These are phyloP conservation scores for Sarcophaga peregrina DNA, from an alignment of 1,140 invertebrate species.

Conservation along the genomic window DNA sequence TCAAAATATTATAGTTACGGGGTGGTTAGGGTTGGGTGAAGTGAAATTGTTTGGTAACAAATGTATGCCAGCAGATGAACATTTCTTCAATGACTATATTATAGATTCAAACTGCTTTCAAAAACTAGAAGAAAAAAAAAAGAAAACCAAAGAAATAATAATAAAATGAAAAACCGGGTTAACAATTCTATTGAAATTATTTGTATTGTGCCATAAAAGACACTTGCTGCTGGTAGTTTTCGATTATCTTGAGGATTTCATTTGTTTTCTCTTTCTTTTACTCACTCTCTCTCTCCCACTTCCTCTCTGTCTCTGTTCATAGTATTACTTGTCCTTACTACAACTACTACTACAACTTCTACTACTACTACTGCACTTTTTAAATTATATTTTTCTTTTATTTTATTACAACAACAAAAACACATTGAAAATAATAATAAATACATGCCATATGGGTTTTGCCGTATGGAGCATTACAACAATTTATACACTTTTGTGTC, in stretches of 20 bases:
- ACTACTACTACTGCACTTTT: too few species aligned
- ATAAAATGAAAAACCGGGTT: slow-evolving; percentile 16
- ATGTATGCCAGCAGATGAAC: too few species aligned
- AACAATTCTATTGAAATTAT: slow-evolving; percentile 33
- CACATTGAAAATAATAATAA: background rate
- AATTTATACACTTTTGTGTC: background rate
- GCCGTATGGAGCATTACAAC: too few species aligned
- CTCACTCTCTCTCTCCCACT: background rate
- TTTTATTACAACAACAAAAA: background rate
- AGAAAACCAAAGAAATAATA: too few species aligned
- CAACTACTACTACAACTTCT: too few species aligned
- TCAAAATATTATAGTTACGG: too few species aligned
- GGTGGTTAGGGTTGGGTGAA: too few species aligned
- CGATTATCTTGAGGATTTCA: background rate
- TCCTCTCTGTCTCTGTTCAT: background rate
- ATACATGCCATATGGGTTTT: background rate
- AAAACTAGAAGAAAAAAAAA: too few species aligned
- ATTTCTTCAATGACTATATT: too few species aligned
- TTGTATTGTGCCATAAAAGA: slow-evolving; percentile 29
- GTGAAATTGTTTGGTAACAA: too few species aligned
- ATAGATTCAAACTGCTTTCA: too few species aligned
- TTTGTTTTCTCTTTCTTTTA: background rate
- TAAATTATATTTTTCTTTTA: background rate
- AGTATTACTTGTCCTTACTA: background rate
- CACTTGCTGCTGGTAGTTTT: slow-evolving; percentile 30